These are phyloP conservation scores for Chelonus insularis DNA, from an alignment of 1,140 invertebrate genomes.

Conservation along the genomic window DNA sequence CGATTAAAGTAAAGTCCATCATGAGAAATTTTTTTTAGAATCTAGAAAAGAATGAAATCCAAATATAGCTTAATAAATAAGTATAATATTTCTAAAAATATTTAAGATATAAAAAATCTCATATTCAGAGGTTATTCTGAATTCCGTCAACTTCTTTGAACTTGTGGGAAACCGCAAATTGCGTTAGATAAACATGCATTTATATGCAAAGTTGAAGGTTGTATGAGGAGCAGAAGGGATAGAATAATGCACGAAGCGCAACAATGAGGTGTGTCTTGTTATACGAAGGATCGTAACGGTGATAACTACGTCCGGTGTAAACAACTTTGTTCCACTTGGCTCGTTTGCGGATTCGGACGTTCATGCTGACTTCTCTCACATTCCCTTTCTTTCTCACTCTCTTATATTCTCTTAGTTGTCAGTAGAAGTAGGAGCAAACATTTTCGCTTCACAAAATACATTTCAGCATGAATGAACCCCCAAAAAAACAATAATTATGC, in stretches of 20 bases:
- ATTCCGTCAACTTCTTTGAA: background rate
- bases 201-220: constrained; percentile 5
- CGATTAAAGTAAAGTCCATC: too few species aligned
- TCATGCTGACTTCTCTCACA: constrained; percentile 9
- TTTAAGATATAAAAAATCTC: background rate
- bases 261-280: constrained; percentile 8
- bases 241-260: background rate
- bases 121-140: background rate
- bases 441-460: too few species aligned
- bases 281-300: constrained; percentile 7
- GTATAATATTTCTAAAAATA: too few species aligned
- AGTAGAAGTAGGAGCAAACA: too few species aligned
- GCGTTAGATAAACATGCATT: constrained; percentile 4
- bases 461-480: too few species aligned
- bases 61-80: too few species aligned
- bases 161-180: background rate
- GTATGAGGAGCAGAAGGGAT: background rate
- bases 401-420: too few species aligned
- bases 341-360: constrained; percentile 18
- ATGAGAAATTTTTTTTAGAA: too few species aligned
- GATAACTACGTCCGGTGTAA: constrained; percentile 25
- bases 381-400: background rate
- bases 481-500: too few species aligned
- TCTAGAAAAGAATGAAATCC: too few species aligned
- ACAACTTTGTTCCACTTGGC: constrained; percentile 19